Percentiles rank a stretch among this genome's conserved stretches.
Evolutionary conservation across 1,140 invertebrate species (phyloP).

Genomic region (Cherax destructor): DNA sequence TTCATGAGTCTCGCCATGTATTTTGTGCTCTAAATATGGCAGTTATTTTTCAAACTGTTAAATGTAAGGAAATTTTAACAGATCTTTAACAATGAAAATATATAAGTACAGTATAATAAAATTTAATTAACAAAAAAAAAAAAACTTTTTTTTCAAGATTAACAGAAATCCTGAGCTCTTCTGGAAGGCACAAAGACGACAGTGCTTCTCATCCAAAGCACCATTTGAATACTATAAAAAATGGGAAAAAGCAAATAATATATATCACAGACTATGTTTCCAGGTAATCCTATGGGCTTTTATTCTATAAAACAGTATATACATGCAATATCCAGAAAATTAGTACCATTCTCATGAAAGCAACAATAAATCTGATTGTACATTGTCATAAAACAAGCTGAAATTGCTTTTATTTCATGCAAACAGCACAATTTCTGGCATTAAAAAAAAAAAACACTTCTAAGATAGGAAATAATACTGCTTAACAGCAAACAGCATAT

Average conservation of each 20-base stretch:
- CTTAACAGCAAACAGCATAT: conserved; percentile 28
- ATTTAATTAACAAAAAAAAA: background rate
- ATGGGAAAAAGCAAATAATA: conserved; percentile 48
- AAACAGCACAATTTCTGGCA: background rate
- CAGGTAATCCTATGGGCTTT: conserved; percentile 32
- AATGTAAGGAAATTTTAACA: background rate
- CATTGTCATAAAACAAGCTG: background rate
- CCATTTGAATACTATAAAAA: conserved; percentile 47
- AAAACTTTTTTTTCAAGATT: background rate
- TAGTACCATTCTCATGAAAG: background rate
- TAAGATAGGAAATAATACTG: conserved; percentile 30
- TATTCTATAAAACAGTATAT: conserved; percentile 7
- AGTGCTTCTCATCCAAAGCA: conserved; percentile 43
- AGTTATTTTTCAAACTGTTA: conserved; percentile 8
- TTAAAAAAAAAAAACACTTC: background rate
- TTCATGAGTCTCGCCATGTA: too few species aligned
- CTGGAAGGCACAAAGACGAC: conserved; percentile 39
- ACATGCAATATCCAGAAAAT: conserved; percentile 30
- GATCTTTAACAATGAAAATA: background rate
- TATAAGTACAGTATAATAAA: background rate
- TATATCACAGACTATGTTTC: conserved; percentile 52
- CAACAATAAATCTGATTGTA: background rate
- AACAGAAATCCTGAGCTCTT: conserved; percentile 31
- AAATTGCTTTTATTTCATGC: background rate
- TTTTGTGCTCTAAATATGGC: background rate